Conservation (phyloP, 2,113 vertebrate species). For the Dendrocopos noguchii region DNA sequence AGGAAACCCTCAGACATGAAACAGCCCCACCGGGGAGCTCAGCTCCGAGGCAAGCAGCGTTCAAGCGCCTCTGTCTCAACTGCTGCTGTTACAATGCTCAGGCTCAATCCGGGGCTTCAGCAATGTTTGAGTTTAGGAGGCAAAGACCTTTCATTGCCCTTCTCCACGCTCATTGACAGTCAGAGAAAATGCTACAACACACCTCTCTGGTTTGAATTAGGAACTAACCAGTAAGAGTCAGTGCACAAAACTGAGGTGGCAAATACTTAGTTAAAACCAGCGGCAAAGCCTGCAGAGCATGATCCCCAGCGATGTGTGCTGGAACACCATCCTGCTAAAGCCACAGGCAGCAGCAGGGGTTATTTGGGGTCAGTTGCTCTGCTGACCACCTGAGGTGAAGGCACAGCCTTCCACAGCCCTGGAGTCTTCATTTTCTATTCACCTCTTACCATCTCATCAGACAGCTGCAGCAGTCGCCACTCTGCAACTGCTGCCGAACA, state of each 20-base stretch:
- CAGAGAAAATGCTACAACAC: no score
- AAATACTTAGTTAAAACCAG: background rate
- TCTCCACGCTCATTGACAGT: no score
- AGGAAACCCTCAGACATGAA: background rate
- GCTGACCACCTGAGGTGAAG: background rate
- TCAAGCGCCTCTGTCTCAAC: background rate
- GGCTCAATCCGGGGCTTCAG: background rate
- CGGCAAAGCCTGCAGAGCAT: background rate
- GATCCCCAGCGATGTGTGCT: background rate
- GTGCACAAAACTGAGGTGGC: background rate
- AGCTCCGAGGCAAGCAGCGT: background rate
- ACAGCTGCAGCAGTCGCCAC: background rate
- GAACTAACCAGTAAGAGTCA: background rate
- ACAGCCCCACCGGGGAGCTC: background rate
- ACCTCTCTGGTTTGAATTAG: background rate
- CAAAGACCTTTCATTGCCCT: background rate
- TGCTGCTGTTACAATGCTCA: background rate
- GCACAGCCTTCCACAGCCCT: background rate
- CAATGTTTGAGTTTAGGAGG: background rate
- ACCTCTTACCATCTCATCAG: background rate
- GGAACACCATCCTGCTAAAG: background rate
- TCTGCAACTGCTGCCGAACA: accelerated
- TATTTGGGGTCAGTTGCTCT: background rate
- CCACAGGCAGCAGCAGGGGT: background rate
- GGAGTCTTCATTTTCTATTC: background rate